phyloP scores from a whole-genome alignment of 1,140 invertebrate genomes.

The Lucilia cuprina region DNA sequence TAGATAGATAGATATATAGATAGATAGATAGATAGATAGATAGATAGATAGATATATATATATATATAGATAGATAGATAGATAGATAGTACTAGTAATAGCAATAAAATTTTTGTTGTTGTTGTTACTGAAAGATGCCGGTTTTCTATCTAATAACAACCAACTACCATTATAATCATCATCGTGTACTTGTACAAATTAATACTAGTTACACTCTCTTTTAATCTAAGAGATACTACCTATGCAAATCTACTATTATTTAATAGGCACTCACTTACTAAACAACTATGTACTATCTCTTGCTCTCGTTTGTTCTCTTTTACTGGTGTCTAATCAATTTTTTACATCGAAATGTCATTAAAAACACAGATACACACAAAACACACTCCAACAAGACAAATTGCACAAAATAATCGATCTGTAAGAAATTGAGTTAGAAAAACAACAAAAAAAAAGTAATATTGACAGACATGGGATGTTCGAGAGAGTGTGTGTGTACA shows the following conservation, averaged over 20 bases:
- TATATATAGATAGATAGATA: too few relatives aligned
- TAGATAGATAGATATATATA: too few relatives aligned
- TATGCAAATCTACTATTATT: too few relatives aligned
- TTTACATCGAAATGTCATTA: constrained; percentile 2
- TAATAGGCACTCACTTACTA: too few relatives aligned
- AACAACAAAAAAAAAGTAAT: background rate
- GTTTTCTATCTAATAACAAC: background rate
- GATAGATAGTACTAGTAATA: background rate
- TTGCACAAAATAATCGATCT: constrained; percentile 2
- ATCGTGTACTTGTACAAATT: background rate
- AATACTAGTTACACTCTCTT: background rate
- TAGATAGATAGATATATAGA: too few relatives aligned
- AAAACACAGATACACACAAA: background rate
- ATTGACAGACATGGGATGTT: background rate
- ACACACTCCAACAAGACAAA: background rate
- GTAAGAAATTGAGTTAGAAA: background rate
- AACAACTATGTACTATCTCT: background rate
- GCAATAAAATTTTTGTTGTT: background rate
- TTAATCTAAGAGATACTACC: background rate
- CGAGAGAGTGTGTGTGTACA: too few relatives aligned
- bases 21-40: too few relatives aligned
- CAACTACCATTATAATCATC: too few relatives aligned
- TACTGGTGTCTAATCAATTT: background rate
- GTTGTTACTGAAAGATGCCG: background rate
- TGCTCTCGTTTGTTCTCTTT: background rate